A percentile compares a stretch with the other conserved stretches of the same genome.
These are phyloP conservation scores for Epizoanthus fatuus DNA, from an alignment of 92 coral and sea anemone species.

Conservation along the genomic window DNA sequence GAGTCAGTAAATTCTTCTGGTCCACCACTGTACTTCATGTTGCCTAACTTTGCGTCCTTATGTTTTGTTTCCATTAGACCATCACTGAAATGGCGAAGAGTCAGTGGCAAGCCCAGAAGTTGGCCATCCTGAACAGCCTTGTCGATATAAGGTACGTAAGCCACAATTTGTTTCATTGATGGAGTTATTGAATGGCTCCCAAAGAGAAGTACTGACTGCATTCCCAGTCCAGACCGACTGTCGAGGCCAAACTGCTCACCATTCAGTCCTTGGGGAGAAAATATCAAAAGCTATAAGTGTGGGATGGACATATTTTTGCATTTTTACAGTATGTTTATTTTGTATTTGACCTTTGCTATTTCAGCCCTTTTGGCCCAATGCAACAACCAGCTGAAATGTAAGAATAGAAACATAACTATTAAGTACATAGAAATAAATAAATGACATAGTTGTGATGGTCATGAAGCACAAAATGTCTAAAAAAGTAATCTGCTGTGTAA, in stretches of 20 bases:
- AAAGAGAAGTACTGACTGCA: conserved; percentile 19
- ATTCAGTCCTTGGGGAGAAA: too few relatives aligned
- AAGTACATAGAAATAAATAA: too few relatives aligned
- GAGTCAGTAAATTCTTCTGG: background rate
- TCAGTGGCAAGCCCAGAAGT: conserved; percentile 58
- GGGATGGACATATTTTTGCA: too few relatives aligned
- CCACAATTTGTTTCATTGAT: conserved; percentile 51
- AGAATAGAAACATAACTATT: too few relatives aligned
- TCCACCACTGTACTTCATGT: conserved; percentile 61
- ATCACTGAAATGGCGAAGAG: conserved; percentile 51
- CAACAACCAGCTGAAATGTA: too few relatives aligned
- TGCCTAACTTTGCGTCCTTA: conserved; percentile 46
- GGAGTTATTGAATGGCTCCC: conserved; percentile 53
- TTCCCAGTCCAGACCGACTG: too few relatives aligned
- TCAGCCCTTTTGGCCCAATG: background rate
- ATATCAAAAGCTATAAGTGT: too few relatives aligned
- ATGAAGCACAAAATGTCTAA: too few relatives aligned
- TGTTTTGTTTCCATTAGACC: conserved; percentile 65
- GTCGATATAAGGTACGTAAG: conserved; percentile 42
- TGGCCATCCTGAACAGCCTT: conserved; percentile 61
- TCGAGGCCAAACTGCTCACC: too few relatives aligned
- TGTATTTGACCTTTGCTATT: conserved; percentile 9
- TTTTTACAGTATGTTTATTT: background rate
- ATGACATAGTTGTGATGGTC: too few relatives aligned
- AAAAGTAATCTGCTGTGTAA: too few relatives aligned